phyloP scores from a whole-genome alignment of 2,113 vertebrate species.

The Cairina moschata region DNA sequence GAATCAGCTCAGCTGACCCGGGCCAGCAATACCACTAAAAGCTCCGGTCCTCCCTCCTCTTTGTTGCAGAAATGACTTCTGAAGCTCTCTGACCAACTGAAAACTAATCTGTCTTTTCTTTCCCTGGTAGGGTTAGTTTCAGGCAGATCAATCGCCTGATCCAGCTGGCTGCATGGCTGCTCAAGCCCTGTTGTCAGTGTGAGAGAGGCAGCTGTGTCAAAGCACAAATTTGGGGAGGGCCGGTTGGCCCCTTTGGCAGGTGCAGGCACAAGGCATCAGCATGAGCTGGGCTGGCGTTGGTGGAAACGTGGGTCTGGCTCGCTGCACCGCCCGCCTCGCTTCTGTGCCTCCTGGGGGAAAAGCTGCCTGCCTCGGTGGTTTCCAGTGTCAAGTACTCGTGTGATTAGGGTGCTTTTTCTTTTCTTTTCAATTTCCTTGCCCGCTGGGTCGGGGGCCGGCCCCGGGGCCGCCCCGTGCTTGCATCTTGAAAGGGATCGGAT shows the following conservation, averaged over 20 bases:
- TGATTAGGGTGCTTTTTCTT: not conserved
- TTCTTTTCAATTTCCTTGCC: too few species aligned
- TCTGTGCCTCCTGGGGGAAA: not conserved
- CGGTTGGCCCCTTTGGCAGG: not conserved
- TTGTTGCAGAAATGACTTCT: not conserved
- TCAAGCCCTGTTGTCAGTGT: not conserved
- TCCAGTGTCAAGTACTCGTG: accelerated
- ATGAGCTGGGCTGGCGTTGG: not conserved
- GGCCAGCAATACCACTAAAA: not conserved
- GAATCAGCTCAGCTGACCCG: not conserved
- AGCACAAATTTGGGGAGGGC: not conserved
- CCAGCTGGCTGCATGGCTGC: not conserved
- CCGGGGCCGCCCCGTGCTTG: not conserved
- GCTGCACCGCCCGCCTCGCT: accelerated
- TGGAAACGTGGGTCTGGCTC: not conserved
- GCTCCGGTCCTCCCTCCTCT: not conserved
- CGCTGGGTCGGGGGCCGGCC: too few species aligned
- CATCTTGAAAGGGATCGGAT: not conserved
- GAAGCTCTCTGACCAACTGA: not conserved
- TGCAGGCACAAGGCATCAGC: not conserved
- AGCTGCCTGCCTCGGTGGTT: not conserved
- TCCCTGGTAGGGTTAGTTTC: conserved; percentile 12
- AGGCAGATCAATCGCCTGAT: not conserved
- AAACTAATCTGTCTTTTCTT: conserved; percentile 1
- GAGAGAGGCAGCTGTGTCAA: not conserved